These are phyloP conservation scores for Solen grandis DNA, from an alignment of 1,140 invertebrate species.

Conservation along the genomic window DNA sequence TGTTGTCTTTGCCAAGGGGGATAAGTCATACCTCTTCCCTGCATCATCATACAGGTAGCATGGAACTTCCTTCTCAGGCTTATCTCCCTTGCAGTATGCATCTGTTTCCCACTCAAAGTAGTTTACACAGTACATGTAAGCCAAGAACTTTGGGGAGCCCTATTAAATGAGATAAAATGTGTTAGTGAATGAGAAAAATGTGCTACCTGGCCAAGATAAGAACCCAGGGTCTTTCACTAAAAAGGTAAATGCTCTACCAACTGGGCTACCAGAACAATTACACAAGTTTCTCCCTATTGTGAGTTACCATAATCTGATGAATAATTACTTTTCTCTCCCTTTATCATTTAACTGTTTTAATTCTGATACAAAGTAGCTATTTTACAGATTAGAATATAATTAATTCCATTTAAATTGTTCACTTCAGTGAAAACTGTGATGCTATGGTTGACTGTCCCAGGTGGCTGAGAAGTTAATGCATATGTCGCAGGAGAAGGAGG, in stretches of 20 bases:
- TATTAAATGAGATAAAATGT: slow-evolving; percentile 59
- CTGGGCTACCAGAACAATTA: no score
- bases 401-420: no score
- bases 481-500: no score
- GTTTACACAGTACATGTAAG: slow-evolving; percentile 62
- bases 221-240: not conserved
- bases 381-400: no score
- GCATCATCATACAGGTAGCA: slow-evolving; percentile 70
- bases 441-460: no score
- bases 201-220: not conserved
- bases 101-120: slow-evolving; percentile 76
- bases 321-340: no score
- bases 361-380: no score
- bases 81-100: slow-evolving; percentile 64
- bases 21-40: slow-evolving; percentile 72
- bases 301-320: not conserved
- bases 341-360: not conserved
- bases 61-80: slow-evolving; percentile 68
- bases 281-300: no score
- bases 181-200: not conserved
- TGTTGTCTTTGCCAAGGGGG: slow-evolving; percentile 70
- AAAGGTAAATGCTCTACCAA: no score
- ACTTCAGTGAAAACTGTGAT: no score
- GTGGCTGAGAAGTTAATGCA: not conserved
- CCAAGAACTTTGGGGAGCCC: slow-evolving; percentile 72